phyloP scores from a whole-genome alignment of 2,113 vertebrate species.

The Lagopus muta region DNA sequence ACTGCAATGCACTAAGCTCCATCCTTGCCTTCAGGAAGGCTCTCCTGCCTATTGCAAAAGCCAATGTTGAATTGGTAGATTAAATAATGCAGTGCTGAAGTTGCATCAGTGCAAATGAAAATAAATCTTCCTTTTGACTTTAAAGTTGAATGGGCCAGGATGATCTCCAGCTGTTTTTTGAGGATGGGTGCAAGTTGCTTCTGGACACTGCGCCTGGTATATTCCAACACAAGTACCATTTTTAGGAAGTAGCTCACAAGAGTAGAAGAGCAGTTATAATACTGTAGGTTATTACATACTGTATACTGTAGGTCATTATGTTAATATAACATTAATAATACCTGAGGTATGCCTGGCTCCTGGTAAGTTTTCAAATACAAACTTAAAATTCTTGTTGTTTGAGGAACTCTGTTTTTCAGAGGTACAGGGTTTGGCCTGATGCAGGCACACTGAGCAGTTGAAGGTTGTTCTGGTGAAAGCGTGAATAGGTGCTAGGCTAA shows the following conservation, averaged over 20 bases:
- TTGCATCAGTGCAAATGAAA: neutral
- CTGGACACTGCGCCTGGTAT: neutral
- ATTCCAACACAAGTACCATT: neutral
- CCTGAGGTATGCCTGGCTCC: neutral
- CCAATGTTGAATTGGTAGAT: neutral
- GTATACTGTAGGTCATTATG: too few species aligned
- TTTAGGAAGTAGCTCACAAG: neutral
- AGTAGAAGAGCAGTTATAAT: neutral
- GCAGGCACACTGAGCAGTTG: neutral
- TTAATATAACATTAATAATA: too few species aligned
- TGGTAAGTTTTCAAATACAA: neutral
- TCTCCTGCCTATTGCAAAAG: neutral
- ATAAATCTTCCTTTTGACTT: neutral
- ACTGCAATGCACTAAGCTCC: neutral
- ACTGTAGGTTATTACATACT: neutral
- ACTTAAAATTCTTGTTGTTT: neutral
- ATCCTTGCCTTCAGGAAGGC: neutral
- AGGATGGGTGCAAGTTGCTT: neutral
- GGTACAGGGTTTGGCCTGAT: neutral
- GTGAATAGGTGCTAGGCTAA: neutral
- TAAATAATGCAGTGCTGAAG: neutral
- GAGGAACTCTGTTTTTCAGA: neutral
- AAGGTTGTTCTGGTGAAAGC: neutral
- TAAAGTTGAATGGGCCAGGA: neutral
- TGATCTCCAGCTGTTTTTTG: neutral